Base-by-base conservation (phyloP, 2,113 vertebrate species). In the Coryphaenoides rupestris region DNA sequence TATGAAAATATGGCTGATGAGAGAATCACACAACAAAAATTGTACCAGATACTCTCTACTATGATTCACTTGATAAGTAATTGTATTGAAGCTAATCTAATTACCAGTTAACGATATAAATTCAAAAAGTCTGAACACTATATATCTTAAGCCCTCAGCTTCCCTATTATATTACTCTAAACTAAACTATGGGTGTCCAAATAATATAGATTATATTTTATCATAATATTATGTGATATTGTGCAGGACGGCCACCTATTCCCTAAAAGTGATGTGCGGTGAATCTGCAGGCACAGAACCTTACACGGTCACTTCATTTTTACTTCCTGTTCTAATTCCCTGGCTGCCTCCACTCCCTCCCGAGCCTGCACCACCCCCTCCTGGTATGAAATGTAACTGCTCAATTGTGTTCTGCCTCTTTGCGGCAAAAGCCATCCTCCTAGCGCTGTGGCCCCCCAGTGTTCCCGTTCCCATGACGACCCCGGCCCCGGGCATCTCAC, bases 271-370 rank as follows among this genome's bases (percentile, higher is more conserved):
- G 40, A 74, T 75, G 73, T 78, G 73, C 58, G 60, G 46, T 81
- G 66, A 80, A 79, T 73, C 83, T 69, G 71, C 75, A 79, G 79
- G 75, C 84, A 78, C 72, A 60, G 55, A 5, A 63, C 70, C 74
- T 94, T 86, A 94, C 83, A 95, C 94, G 0, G 94, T 96, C 78
- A 95, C 95, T 86, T 95, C 95, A 26, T 94, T 95, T 88, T 95
- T 95, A 87, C 89, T 94, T 80, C 85, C 93, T 70, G 78, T 95
- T 73, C 93, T 91, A 83, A 78, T 91, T 68, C 86, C 89, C 92
- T 93, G 84, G 88, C 90, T 79, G 72, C 87, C 89, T 76, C 84
- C 74, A 68, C 89, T 84, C 79, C 91, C 79, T 74, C 81, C 66
- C 0, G 82, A 85, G 50, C 86, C 86, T 63, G 75, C 80, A 3